Evolutionary conservation across 2,888 invertebrate genomes (phyloP), one percentile per base, ranked within the genome.

Genomic region (Lordiphosa fenestrarum): DNA sequence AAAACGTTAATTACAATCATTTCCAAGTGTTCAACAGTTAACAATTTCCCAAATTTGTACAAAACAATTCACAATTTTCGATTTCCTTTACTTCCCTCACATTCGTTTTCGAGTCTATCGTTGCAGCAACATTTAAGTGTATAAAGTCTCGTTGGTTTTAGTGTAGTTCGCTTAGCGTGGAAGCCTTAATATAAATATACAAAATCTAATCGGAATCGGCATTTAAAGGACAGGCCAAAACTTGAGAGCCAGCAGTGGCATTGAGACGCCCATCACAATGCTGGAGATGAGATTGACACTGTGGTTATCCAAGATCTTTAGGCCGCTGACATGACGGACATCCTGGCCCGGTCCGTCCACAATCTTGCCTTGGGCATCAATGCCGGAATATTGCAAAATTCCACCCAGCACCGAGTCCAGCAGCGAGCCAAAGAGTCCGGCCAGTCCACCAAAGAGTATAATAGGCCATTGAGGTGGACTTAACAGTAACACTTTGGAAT

Each of bases 331-430:
- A 86, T 95, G 93, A 65, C 92, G 92, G 0, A 96, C 92, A 21
- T 92, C 91, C 61, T 91, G 90, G 47, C 93, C 94, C 2, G 95
- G 94, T 48, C 91, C 91, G 66, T 94, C 93, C 0, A 95, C 95
- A 51, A 97, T 91, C 75, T 91, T 91, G 5, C 95, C 94, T 60
- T 91, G 90, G 65, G 92, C 91, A 84, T 94, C 92, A 19, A 94
- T 86, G 92, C 96, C 97, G 73, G 96, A 96, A 88, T 93, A 97
- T 89, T 97, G 97, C 40, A 96, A 86, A 6, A 94, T 94, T 3
- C 96, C 97, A 42, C 97, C 97, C 39, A 97, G 89, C 30, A 95
- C 59, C 0, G 97, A 97, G 88, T 97, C 97, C 52, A 96, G 90
- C 0, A 95, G 59, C 56, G 96, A 96, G 1, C 97, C 97, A 30